Percentiles rank a stretch among this genome's conserved stretches.
These are phyloP conservation scores for Acanthosepion lycidas DNA, from an alignment of 2,888 invertebrate genomes.

Conservation along the genomic window DNA sequence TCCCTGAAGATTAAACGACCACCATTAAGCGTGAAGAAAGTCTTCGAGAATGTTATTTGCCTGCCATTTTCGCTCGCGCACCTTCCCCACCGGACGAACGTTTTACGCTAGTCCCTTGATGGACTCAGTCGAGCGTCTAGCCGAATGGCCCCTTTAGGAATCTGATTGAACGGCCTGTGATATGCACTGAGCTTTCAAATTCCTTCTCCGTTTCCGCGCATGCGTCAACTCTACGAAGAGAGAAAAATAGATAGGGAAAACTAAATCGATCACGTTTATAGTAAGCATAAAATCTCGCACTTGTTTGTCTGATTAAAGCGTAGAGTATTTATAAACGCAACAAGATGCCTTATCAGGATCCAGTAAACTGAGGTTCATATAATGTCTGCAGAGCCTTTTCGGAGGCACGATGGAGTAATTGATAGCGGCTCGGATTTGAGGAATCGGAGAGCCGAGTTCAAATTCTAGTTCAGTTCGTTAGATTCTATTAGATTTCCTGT, in stretches of 20 bases:
- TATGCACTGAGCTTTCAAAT: background rate
- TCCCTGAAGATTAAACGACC: background rate
- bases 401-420: no score
- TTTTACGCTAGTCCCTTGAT: background rate
- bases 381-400: no score
- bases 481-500: no score
- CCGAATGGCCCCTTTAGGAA: background rate
- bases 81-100: background rate
- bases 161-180: background rate
- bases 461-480: no score
- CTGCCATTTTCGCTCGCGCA: background rate
- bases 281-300: no score
- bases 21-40: background rate
- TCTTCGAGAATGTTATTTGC: background rate
- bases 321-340: no score
- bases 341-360: no score
- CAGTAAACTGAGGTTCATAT: no score
- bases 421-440: no score
- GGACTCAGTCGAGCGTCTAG: background rate
- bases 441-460: no score
- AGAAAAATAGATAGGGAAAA: background rate
- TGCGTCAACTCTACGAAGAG: background rate
- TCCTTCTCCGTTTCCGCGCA: background rate
- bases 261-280: background rate
- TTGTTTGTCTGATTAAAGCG: no score